Base-by-base conservation (phyloP, 2,888 invertebrate genomes). In the Yponomeuta cagnagella region DNA sequence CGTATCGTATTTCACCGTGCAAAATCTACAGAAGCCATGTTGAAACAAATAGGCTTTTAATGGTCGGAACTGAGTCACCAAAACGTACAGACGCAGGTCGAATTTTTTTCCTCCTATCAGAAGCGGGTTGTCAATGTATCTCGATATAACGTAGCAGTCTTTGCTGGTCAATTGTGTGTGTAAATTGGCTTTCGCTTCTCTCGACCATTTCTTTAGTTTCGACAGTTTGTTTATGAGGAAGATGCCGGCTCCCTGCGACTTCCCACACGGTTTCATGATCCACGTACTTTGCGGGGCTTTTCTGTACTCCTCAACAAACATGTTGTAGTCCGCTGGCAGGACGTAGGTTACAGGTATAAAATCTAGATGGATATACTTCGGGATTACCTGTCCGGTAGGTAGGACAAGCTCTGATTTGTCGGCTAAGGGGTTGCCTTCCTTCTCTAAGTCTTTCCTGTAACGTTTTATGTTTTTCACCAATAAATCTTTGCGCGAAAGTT, bases 241-340 rank as follows among this genome's bases (percentile, higher is more conserved):
- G 80, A 99, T 98, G 63, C 98, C 98, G 23, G 96, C 95, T 1
- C 97, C 97, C 84, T 97, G 97, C 0, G 98, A 98, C 89, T 98
- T 97, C 43, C 98, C 98, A 83, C 98, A 98, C 0, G 98, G 98
- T 84, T 99, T 98, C 96, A 98, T 97, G 75, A 99, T 99, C 98
- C 98, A 99, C 0, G 98, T 98, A 77, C 97, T 97, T 82, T 97
- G 96, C 0, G 98, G 98, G 75, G 96, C 96, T 88, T 98, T 98
- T 71, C 98, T 94, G 84, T 98, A 99, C 82, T 98, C 98, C 82
- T 98, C 98, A 1, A 98, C 98, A 86, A 99, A 98, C 95, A 98
- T 96, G 84, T 98, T 98, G 85, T 99, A 99, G 88, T 99, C 98
- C 68, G 97, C 97, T 1, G 98, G 98, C 70, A 99, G 90, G 63